Evolutionary conservation across 2,797 vertebrate genomes (phyloP), one percentile per base, ranked within the genome.

Genomic region (Ctenopoma multispine): DNA sequence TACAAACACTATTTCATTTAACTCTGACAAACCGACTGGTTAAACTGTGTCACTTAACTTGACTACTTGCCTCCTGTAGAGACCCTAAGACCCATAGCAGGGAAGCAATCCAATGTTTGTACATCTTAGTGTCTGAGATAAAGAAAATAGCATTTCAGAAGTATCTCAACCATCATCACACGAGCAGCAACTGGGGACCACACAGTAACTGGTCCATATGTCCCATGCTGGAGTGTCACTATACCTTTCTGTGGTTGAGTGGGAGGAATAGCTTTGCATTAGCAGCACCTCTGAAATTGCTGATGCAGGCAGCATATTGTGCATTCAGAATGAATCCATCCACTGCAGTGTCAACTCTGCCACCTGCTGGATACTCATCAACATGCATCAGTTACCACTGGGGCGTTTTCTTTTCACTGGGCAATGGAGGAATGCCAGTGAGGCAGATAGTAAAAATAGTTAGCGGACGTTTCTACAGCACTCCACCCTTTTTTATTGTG

Each of bases 351-450:
- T 79, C 72, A 85, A 87, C 86, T 78, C 43, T 82, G 89, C 90
- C 90, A 81, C 82, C 90, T 92, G 81, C 87, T 92, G 92, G 91
- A 83, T 54, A 38, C 62, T 53, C 51, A 5, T 29, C 54, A 38
- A 5, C 4, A 2, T 69, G 74, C 85, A 79, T 15, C 36, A 11
- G 20, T 58, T 67, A 77, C 17, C 53, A 78, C 50, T 63, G 60
- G 68, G 75, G 67, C 47, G 66, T 84, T 84, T 86, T 69, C 66
- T 69, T 53, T 70, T 62, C 69, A 47, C 63, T 14, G 23, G 60
- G 48, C 56, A 12, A 69, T n/a, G 60, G 77, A 79, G 53, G 62
- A 64, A 5, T 47, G 63, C 75, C 77, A 80, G 59, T 23, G 51
- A 80, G 70, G 73, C 65, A 34, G 76, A 49, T 0, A 46, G 18